Percentiles rank a stretch among this genome's conserved stretches.
These are phyloP conservation scores for Thecocarcelia acutangulata DNA, from an alignment of 2,888 invertebrate species.

Conservation along the genomic window DNA sequence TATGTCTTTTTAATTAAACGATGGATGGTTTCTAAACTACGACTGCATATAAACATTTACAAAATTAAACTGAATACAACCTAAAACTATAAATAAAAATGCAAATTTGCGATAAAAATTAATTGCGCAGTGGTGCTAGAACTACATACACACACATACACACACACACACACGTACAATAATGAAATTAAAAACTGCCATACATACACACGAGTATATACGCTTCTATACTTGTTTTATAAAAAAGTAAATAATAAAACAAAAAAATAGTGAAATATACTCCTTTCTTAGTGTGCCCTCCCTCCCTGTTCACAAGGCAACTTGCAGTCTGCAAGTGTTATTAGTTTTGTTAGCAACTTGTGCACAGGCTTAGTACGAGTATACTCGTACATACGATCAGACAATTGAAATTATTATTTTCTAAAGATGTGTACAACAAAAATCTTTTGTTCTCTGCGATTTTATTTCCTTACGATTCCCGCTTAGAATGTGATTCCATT, in stretches of 20 bases:
- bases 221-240: constrained; percentile 32
- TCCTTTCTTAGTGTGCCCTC: constrained; percentile 37
- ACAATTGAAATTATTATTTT: background rate
- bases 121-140: constrained; percentile 78
- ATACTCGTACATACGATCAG: background rate
- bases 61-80: constrained; percentile 50
- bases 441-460: too few relatives aligned
- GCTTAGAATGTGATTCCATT: too few relatives aligned
- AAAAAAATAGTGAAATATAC: constrained; percentile 31
- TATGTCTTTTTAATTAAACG: constrained; percentile 7
- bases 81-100: constrained; percentile 70
- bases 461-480: too few relatives aligned
- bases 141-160: too few relatives aligned
- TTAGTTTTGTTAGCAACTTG: background rate
- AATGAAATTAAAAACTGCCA: constrained; percentile 68
- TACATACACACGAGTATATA: too few relatives aligned
- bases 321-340: background rate
- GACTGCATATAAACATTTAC: constrained; percentile 23
- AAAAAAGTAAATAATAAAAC: background rate
- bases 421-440: background rate
- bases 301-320: constrained; percentile 12
- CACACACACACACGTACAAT: too few relatives aligned
- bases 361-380: background rate
- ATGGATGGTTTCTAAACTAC: constrained; percentile 45
- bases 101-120: constrained; percentile 79